Conservation (phyloP, 2,797 vertebrate genomes). For the Sebastes oblongus region DNA sequence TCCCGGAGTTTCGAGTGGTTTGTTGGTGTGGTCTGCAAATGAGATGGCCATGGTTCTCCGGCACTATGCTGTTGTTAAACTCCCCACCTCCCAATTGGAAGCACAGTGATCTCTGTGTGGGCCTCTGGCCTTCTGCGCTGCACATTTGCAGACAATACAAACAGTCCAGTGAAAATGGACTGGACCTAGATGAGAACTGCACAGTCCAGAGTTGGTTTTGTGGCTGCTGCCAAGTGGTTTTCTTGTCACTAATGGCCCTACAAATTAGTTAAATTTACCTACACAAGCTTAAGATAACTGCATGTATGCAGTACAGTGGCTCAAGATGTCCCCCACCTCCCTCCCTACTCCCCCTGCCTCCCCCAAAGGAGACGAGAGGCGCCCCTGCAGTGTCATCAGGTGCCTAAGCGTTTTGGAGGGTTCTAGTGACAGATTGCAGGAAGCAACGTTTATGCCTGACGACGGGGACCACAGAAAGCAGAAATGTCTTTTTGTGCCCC, state of each 20-base stretch:
- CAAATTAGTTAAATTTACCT: background rate
- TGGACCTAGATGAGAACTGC: background rate
- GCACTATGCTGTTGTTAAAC: slow-evolving; percentile 66
- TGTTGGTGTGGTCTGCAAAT: slow-evolving; percentile 67
- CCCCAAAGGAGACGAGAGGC: slow-evolving; percentile 74
- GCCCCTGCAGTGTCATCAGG: slow-evolving; percentile 81
- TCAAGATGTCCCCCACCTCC: slow-evolving; percentile 31
- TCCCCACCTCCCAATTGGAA: slow-evolving; percentile 68
- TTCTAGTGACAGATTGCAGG: slow-evolving; percentile 88
- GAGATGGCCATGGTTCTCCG: slow-evolving; percentile 46
- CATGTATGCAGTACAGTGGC: slow-evolving; percentile 4
- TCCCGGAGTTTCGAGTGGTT: slow-evolving; percentile 72
- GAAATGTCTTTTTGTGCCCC: slow-evolving; percentile 87
- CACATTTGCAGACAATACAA: slow-evolving; percentile 12
- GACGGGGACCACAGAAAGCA: slow-evolving; percentile 81
- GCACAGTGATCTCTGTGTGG: slow-evolving; percentile 53
- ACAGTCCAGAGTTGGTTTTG: background rate
- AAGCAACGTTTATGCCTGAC: slow-evolving; percentile 83
- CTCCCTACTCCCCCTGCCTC: slow-evolving; percentile 31
- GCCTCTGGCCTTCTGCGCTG: slow-evolving; percentile 20
- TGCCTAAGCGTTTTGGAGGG: slow-evolving; percentile 82
- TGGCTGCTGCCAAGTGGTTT: background rate
- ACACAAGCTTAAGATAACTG: background rate
- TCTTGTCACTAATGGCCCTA: background rate
- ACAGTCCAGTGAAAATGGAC: background rate